Evolutionary conservation across 1,140 invertebrate species (phyloP), one percentile per base, ranked within the genome.

Genomic region (Uloborus diversus): DNA sequence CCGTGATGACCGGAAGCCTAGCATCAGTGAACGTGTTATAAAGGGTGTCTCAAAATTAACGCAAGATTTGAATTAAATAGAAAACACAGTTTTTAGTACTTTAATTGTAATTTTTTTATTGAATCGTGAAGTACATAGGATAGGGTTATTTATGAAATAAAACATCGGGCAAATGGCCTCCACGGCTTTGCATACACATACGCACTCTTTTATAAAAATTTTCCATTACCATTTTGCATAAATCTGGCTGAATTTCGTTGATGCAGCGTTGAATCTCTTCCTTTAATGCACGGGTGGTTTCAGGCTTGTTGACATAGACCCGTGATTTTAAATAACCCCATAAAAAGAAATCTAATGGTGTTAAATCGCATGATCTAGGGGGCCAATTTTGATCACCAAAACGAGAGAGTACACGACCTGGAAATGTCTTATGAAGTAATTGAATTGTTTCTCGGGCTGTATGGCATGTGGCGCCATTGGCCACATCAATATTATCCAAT

Each of bases 261-360:
- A 79, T 80, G 35, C 47, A 71, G 4, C n/a, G 4, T 35, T 59
- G 20, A 76, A 61, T 79, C 17, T 78, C 65, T 20, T 53, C 65
- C 76, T 79, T 75, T 20, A 79, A n/a, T 23, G 3, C 76, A 32
- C 28, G 23, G 3, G 23, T 73, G 64, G 7, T 76, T 25, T 2
- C 17, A 4, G n/a, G 69, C 64, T 14, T 37, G 69, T 79, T 76
- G 73, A 28, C 57, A 66, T 83, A 86, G 53, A 86, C 82, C 68
- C 82, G 83, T 49, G 56, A 79, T 81, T 85, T 87, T 73, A 88
- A 65, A 64, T 85, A 84, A 49, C 86, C 86, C 86, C 85, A 87
- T 23, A 85, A 81, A 83, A 86, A 87, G 83, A 85, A 88, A 84
- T 88, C 86, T 20, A 85, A 66, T 49, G 85, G 85, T 51, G 82